Percentiles rank a stretch among this genome's conserved stretches.
Evolutionary conservation across 2,888 invertebrate genomes (phyloP).

Genomic region (Morpho achilles): DNA sequence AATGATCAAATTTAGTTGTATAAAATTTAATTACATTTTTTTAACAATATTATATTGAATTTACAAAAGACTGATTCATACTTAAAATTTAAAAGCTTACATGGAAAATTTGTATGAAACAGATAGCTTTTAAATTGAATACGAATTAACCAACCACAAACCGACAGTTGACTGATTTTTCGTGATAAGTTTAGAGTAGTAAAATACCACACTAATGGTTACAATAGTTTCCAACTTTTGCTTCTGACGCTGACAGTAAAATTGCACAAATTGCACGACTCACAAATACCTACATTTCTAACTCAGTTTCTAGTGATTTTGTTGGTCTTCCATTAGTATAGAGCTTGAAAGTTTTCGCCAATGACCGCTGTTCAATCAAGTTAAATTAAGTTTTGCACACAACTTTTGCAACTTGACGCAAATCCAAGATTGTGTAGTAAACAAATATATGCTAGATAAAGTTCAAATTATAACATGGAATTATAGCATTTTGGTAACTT

Average conservation of each 20-base stretch:
- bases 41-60: too few species aligned
- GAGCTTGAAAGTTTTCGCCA: conserved; percentile 43
- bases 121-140: conserved; percentile 12
- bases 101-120: neutral
- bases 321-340: conserved; percentile 40
- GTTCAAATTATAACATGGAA: too few species aligned
- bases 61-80: too few species aligned
- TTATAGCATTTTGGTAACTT: too few species aligned
- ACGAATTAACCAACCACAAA: conserved; percentile 15
- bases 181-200: conserved; percentile 22
- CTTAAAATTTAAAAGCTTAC: too few species aligned
- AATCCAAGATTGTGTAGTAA: conserved; percentile 23
- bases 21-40: too few species aligned
- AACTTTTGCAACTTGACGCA: conserved; percentile 26
- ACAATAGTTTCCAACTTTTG: conserved; percentile 24
- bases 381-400: conserved; percentile 50
- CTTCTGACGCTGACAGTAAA: conserved; percentile 27
- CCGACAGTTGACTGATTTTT: conserved; percentile 25
- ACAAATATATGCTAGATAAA: conserved; percentile 14
- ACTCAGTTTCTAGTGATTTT: conserved; percentile 31
- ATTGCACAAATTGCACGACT: conserved; percentile 29
- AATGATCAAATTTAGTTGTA: too few species aligned
- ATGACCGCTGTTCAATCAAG: conserved; percentile 42
- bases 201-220: conserved; percentile 25
- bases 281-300: conserved; percentile 29